Base-by-base conservation (phyloP, 2,113 vertebrate species). In the Rutilus rutilus region DNA sequence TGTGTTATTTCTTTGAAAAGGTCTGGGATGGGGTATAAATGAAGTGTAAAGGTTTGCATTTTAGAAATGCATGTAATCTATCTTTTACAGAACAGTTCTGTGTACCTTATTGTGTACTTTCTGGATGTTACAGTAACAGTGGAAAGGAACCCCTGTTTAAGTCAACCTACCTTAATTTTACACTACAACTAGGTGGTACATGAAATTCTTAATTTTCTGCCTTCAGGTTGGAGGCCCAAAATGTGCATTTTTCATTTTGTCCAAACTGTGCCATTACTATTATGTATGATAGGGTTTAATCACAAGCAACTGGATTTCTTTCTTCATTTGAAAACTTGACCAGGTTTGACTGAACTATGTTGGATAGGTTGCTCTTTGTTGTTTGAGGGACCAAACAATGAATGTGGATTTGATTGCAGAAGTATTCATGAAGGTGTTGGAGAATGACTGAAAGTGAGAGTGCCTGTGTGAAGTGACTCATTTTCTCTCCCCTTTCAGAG, bases 41-140 rank as follows among this genome's bases (percentile, higher is more conserved):
- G 88, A 89, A 90, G 86, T 91, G 90, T 92, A 91, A 92, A 81
- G 83, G 89, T 93, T 94, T 95, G 94, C 94, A 95, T 95, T 95
- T 95, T 93, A 94, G 93, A 95, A 96, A 95, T 95, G 94, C 95
- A 96, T 94, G 94, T 93, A 91, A 89, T 92, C 85, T 91, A 88
- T 93, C 87, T 93, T 91, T 92, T 92, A 90, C 93, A 95, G 93
- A 94, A 93, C 91, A 92, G 85, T 93, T 95, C 92, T 94, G 91
- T 94, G 92, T 93, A 92, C 89, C 91, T 92, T 89, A 83, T 83
- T 76, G 82, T 88, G 85, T 93, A 92, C 85, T 92, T 90, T 90
- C 82, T 92, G 92, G 91, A 93, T 91, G 88, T 95, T 91, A 90
- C 91, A 93, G 93, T 92, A 94, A 93, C 90, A 52, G 78, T 83